Percentiles rank a stretch among this genome's conserved stretches.
phyloP scores from a whole-genome alignment of 2,113 vertebrate genomes.

The Neogobius melanostomus region DNA sequence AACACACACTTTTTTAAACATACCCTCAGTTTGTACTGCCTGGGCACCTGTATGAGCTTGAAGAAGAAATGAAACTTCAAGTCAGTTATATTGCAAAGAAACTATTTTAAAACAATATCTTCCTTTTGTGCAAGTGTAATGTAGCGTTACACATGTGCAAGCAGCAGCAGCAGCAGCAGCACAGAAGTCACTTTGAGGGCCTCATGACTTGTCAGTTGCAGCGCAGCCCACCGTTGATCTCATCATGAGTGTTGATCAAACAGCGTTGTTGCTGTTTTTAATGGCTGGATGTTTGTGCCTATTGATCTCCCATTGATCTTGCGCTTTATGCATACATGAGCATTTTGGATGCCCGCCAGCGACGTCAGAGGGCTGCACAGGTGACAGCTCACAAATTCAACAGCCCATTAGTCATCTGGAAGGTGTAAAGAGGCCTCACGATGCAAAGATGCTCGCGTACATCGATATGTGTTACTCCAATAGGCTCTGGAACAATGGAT shows the following conservation, averaged over 20 bases:
- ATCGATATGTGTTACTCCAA: conserved; percentile 10
- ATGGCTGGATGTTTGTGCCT: conserved; percentile 16
- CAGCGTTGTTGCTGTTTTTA: not conserved
- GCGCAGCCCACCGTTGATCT: conserved; percentile 22
- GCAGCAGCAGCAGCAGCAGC: not conserved
- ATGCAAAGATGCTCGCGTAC: conserved; percentile 2
- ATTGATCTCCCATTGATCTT: conserved; percentile 31
- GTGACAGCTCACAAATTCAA: conserved; percentile 25
- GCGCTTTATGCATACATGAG: conserved; percentile 6
- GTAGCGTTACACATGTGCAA: no score
- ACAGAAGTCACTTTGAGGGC: conserved; percentile 11
- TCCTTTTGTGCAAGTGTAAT: no score
- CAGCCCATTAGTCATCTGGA: conserved; percentile 34
- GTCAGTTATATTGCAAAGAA: not conserved
- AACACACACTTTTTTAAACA: not conserved
- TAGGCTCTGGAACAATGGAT: conserved; percentile 13
- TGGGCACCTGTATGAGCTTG: not conserved
- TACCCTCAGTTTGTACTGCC: not conserved
- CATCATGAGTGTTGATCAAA: conserved; percentile 30
- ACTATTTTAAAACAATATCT: not conserved
- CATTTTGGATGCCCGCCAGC: conserved; percentile 17
- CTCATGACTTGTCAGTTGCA: not conserved
- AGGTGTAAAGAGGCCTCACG: conserved; percentile 9
- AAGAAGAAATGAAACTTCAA: not conserved
- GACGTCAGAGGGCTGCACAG: conserved; percentile 19